These are phyloP conservation scores for Syrmaticus mikado DNA, from an alignment of 2,113 vertebrate genomes.

Conservation along the genomic window DNA sequence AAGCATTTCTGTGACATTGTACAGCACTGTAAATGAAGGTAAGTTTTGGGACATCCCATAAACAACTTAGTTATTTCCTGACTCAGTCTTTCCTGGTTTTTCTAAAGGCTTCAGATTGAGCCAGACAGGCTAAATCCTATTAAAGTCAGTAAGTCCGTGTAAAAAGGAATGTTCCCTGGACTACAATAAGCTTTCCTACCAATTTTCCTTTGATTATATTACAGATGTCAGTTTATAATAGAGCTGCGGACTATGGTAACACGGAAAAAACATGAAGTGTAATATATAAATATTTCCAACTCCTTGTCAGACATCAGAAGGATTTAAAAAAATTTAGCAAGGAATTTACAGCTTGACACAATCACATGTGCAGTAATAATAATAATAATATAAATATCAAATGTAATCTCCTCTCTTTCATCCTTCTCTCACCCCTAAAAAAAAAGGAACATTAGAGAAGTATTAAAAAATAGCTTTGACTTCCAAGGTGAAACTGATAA, in stretches of 20 bases:
- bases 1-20: not conserved
- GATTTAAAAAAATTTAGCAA: constrained; percentile 72
- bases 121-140: constrained; percentile 48
- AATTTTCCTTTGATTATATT: constrained; percentile 75
- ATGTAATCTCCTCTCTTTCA: not conserved
- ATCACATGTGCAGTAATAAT: constrained; percentile 57
- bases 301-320: constrained; percentile 74
- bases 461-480: constrained; percentile 18
- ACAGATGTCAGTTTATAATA: constrained; percentile 76
- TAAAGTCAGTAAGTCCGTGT: constrained; percentile 54
- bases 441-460: constrained; percentile 14
- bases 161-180: constrained; percentile 72
- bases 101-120: constrained; percentile 25
- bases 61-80: not conserved
- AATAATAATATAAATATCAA: constrained; percentile 55
- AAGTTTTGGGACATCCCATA: not conserved
- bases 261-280: constrained; percentile 69
- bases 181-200: constrained; percentile 66
- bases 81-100: not conserved
- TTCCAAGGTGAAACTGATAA: not conserved
- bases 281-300: constrained; percentile 76
- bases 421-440: constrained; percentile 4
- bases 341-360: constrained; percentile 74
- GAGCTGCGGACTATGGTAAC: constrained; percentile 66
- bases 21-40: not conserved